These are phyloP conservation scores for Harpegnathos saltator DNA, from an alignment of 1,140 invertebrate genomes.

Conservation along the genomic window DNA sequence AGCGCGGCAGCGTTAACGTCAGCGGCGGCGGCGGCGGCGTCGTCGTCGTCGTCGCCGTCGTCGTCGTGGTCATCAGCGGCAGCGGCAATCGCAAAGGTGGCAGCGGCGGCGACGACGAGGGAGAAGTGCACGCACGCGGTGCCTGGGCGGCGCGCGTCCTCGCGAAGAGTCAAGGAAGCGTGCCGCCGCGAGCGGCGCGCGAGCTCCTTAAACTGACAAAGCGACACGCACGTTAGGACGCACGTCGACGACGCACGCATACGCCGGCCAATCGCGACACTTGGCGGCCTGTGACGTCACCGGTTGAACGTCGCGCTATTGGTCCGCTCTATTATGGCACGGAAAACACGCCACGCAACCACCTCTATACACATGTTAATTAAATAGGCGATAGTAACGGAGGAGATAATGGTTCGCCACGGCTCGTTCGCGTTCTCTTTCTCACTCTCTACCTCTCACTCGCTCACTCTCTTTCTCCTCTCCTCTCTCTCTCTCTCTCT, in stretches of 20 bases:
- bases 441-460: neutral
- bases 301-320: conserved; percentile 73
- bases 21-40: neutral
- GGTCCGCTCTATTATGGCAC: conserved; percentile 80
- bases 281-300: conserved; percentile 75
- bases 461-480: neutral
- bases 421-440: neutral
- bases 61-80: neutral
- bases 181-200: conserved; percentile 33
- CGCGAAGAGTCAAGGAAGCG: conserved; percentile 69
- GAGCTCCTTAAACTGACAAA: conserved; percentile 76
- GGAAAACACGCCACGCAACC: conserved; percentile 84
- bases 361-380: conserved; percentile 81
- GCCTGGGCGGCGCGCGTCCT: neutral
- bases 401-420: conserved; percentile 68
- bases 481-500: neutral
- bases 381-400: conserved; percentile 77
- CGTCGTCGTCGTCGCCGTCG: neutral
- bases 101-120: neutral
- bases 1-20: neutral
- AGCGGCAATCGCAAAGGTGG: neutral
- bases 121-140: conserved; percentile 1
- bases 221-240: conserved; percentile 73
- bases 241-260: conserved; percentile 71
- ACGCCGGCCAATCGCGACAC: conserved; percentile 72